Base-by-base conservation (phyloP, 2,113 vertebrate species). In the Apaloderma vittatum region DNA sequence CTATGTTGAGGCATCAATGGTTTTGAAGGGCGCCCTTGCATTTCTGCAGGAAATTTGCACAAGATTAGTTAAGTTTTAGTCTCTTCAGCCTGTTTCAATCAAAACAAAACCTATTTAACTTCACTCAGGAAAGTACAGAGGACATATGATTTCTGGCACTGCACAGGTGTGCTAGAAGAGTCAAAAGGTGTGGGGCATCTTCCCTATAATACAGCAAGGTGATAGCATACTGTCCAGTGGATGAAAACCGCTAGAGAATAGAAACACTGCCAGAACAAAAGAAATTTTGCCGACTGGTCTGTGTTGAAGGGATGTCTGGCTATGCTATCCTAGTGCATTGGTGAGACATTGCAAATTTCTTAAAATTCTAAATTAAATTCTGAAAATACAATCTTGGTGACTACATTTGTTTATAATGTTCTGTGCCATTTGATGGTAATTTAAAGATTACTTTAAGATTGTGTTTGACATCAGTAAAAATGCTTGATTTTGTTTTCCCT, bases 181-280 rank as follows among this genome's bases (percentile, higher is more conserved):
- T 20, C 1, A 1, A 73, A 62, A 80, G n/a, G 17, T 1, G 1
- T 23, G 19, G 18, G 11, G 30, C 15, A 1, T 58, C 24, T 75
- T 68, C 26, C 20, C 34, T 7, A 1, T 12, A 15, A 16, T 11
- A 66, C 34, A 94, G 32, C 27, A 72, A 59, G 17, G n/a, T 19
- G 32, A 40, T 24, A 46, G 23, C 3, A 0, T 36, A 8, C 16
- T 36, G 0, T 48, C 24, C 23, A 52, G 49, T 22, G 45, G 32
- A 0, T 40, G 5, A 40, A 67, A 73, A 65, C 52, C 65, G 11
- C 27, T 66, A 27, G 19, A 70, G 40, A 68, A 36, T 7, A 45
- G 67, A 80, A 93, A 36, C 37, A 6, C 8, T 62, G 27, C 21
- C 36, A 74, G 37, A 71, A 43, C 8, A 58, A 58, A 70, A 84